Evolutionary conservation across 2,888 invertebrate genomes (phyloP), one percentile per base, ranked within the genome.

Genomic region (Eledona agricola): DNA sequence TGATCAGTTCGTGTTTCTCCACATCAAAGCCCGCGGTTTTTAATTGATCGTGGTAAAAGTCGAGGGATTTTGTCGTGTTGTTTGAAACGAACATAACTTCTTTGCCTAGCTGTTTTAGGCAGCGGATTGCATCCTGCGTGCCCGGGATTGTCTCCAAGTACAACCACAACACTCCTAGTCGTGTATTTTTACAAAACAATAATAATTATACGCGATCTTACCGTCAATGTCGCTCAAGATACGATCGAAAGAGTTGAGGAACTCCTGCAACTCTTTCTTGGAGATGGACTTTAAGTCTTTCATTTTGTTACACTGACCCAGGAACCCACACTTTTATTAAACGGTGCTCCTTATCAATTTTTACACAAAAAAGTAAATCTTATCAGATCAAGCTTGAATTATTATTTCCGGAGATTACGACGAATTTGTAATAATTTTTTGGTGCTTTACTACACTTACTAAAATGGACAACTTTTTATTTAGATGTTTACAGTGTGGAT

Each of bases 241-340:
- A 3, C 43, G 20, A 38, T 63, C 60, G 19, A 63, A 62, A 13
- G 60, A 60, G 15, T 57, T 43, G 5, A 63, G 52, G 43, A 64
- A 64, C 12, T 53, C 53, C 31, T 55, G 19, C 29, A 58, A 55
- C 19, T 64, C 64, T 15, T 40, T 10, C 22, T 15, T 43, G n/a
- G 12, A 23, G n/a, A 35, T 22, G 4, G 22, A 23, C 4, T 28
- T 40, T 7, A 54, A 29, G 25, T 54, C 37, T 43, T 34, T 54
- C 54, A 54, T 54, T 2, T 7, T 22, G 28, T 34, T n/a, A 10
- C 5, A 10, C 10, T 20, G n/a, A 34, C 10, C 9, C 12, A 23
- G 9, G 13, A 6, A 1, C 23, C 16, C 23, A 4, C 3, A 19
- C 16, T 38, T 37, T 37, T 17, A 32, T 1, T 17, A 13, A n/a